phyloP scores from a whole-genome alignment of 2,888 invertebrate species.

The Eubasilissa splendida region DNA sequence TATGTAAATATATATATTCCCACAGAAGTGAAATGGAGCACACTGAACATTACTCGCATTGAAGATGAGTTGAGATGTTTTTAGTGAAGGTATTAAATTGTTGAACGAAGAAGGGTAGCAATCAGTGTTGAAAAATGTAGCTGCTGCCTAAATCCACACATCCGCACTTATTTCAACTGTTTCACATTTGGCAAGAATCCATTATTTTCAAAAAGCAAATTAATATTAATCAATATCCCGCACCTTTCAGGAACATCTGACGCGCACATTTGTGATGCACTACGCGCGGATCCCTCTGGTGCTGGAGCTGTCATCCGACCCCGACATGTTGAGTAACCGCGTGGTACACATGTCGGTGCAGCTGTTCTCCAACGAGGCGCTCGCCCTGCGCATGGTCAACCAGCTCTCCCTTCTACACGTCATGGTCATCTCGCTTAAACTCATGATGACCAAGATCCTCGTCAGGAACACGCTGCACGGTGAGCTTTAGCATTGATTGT shows the following conservation, averaged over 20 bases:
- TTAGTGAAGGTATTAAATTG: too few relatives aligned
- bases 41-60: too few relatives aligned
- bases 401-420: conserved; percentile 92
- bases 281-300: conserved; percentile 96
- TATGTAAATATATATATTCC: too few relatives aligned
- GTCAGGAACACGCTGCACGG: conserved; percentile 90
- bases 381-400: conserved; percentile 93
- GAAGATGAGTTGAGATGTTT: too few relatives aligned
- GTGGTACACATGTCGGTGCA: conserved; percentile 98
- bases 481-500: conserved; percentile 63
- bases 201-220: too few relatives aligned
- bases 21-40: too few relatives aligned
- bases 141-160: neutral
- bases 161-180: too few relatives aligned
- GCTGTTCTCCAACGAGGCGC: conserved; percentile 93
- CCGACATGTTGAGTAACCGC: conserved; percentile 93
- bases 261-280: conserved; percentile 95
- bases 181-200: too few relatives aligned
- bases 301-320: conserved; percentile 87
- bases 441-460: conserved; percentile 94
- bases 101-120: too few relatives aligned
- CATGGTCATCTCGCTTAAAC: conserved; percentile 90
- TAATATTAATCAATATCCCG: too few relatives aligned
- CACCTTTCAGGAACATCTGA: conserved; percentile 84
- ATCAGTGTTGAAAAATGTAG: too few relatives aligned